phyloP scores from a whole-genome alignment of 2,888 invertebrate species.

The Sarcophaga carnaria region DNA sequence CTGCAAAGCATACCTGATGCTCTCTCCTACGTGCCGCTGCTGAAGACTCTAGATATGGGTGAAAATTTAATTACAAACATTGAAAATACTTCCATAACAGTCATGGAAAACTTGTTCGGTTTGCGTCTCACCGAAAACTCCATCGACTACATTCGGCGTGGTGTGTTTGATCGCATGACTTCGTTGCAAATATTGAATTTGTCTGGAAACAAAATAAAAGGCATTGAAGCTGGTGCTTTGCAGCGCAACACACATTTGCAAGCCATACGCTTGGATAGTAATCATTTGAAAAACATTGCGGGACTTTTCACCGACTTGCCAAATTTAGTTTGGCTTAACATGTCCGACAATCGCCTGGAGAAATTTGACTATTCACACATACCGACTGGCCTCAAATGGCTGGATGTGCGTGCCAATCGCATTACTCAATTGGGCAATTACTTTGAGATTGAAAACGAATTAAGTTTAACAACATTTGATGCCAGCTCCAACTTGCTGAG shows the following conservation, averaged over 20 bases:
- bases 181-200: conserved; percentile 93
- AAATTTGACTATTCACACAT: conserved; percentile 95
- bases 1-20: conserved; percentile 91
- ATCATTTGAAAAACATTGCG: conserved; percentile 90
- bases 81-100: conserved; percentile 91
- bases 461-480: conserved; percentile 91
- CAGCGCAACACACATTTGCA: conserved; percentile 90
- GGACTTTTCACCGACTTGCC: conserved; percentile 92
- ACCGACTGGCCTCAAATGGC: conserved; percentile 91
- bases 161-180: conserved; percentile 89
- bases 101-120: conserved; percentile 92
- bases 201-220: conserved; percentile 91
- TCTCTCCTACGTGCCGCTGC: conserved; percentile 90
- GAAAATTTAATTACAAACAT: conserved; percentile 93
- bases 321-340: conserved; percentile 93
- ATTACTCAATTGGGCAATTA: conserved; percentile 91
- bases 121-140: conserved; percentile 94
- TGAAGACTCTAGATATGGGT: conserved; percentile 94
- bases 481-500: conserved; percentile 93
- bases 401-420: conserved; percentile 94
- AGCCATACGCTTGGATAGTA: conserved; percentile 94
- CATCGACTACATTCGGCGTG: conserved; percentile 90
- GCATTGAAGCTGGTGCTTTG: conserved; percentile 91
- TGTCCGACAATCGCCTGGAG: conserved; percentile 94
- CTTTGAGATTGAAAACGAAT: conserved; percentile 87